A percentile compares a stretch with the other conserved stretches of the same genome.
Evolutionary conservation across 2,888 invertebrate species (phyloP).

Genomic region (Lamproptera curius): DNA sequence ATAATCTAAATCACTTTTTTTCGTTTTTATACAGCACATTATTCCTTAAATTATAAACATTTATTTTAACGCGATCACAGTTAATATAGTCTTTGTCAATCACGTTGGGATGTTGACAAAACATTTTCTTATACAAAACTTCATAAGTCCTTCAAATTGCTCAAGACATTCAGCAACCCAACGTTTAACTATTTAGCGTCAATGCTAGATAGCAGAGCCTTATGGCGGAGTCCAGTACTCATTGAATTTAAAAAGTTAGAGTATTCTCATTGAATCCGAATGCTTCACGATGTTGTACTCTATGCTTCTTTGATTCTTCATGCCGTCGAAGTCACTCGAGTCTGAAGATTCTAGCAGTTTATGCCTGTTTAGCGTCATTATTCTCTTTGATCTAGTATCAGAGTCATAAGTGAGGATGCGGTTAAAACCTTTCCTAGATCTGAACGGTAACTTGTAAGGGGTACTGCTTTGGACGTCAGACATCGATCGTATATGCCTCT

Average conservation of each 20-base stretch:
- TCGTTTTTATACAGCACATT: constrained; percentile 21
- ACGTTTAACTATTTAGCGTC: constrained; percentile 25
- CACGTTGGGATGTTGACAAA: constrained; percentile 38
- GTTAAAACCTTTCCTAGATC: constrained; percentile 51
- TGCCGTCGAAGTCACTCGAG: constrained; percentile 57
- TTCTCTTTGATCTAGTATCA: constrained; percentile 56
- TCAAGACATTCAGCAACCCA: constrained; percentile 24
- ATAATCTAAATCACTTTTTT: constrained; percentile 32
- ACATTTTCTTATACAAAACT: neutral
- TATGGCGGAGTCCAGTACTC: constrained; percentile 39
- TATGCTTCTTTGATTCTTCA: constrained; percentile 49
- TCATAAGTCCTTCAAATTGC: constrained; percentile 19
- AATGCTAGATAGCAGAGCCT: constrained; percentile 41
- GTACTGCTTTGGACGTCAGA: constrained; percentile 71
- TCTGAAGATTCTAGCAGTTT: constrained; percentile 59
- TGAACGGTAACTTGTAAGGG: constrained; percentile 56
- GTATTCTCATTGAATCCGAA: constrained; percentile 68
- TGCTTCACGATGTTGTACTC: constrained; percentile 64
- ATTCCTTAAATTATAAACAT: constrained; percentile 20
- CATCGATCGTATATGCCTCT: constrained; percentile 70
- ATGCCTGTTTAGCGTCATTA: constrained; percentile 46
- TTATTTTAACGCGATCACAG: constrained; percentile 61
- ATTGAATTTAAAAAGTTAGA: constrained; percentile 44
- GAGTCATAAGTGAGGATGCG: constrained; percentile 64
- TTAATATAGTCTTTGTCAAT: constrained; percentile 53